Percentiles rank a stretch among this genome's conserved stretches.
Conservation (phyloP, 2,113 vertebrate species). For the Pangasianodon hypophthalmus region DNA sequence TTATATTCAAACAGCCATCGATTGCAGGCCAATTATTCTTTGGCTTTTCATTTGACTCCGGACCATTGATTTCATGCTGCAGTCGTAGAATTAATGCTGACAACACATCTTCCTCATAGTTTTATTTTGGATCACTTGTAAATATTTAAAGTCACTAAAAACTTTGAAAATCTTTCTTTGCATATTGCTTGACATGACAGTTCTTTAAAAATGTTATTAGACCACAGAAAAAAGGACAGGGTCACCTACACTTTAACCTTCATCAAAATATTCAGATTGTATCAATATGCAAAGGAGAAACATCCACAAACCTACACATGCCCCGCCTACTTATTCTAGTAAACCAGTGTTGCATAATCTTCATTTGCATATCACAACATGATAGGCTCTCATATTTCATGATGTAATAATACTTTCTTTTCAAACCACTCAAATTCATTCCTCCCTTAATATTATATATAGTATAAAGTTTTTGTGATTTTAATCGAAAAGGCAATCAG, state of each 20-base stretch:
- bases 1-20: slow-evolving; percentile 57
- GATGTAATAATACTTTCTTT: not conserved
- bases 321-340: not conserved
- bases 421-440: not conserved
- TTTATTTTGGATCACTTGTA: slow-evolving; percentile 5
- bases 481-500: not conserved
- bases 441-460: not conserved
- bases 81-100: slow-evolving; percentile 51
- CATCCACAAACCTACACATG: not conserved
- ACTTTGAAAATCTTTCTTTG: not conserved
- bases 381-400: not conserved
- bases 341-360: not conserved
- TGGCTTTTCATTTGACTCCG: slow-evolving; percentile 61
- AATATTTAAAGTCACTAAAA: slow-evolving; percentile 4
- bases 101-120: slow-evolving; percentile 17
- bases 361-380: not conserved
- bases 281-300: not conserved
- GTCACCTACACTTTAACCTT: not conserved
- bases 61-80: slow-evolving; percentile 57
- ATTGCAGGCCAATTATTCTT: slow-evolving; percentile 57
- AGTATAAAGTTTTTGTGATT: not conserved
- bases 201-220: not conserved
- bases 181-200: not conserved
- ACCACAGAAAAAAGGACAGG: not conserved
- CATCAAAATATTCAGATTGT: not conserved